A percentile compares a stretch with the other conserved stretches of the same genome.
phyloP scores from a whole-genome alignment of 2,888 invertebrate genomes.

The Sisyra nigra region DNA sequence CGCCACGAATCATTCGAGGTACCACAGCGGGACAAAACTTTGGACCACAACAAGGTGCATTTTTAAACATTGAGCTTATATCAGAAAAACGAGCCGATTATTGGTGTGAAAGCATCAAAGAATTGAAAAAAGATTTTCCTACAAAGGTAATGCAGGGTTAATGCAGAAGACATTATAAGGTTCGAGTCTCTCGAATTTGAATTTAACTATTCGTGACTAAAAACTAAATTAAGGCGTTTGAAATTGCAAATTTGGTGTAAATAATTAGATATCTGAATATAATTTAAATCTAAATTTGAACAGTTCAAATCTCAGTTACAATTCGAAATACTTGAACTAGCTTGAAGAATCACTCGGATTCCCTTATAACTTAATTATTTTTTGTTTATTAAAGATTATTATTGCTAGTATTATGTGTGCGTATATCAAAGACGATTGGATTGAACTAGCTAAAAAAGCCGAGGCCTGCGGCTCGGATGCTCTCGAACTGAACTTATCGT shows the following conservation, averaged over 20 bases:
- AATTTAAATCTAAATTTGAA: no score
- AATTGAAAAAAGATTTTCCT: conserved; percentile 86
- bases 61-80: conserved; percentile 94
- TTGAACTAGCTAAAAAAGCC: conserved; percentile 55
- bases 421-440: conserved; percentile 80
- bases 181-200: no score
- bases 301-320: no score
- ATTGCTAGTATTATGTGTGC: conserved; percentile 95
- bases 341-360: no score
- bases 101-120: conserved; percentile 78
- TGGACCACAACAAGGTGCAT: conserved; percentile 93
- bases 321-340: no score
- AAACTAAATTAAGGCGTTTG: no score
- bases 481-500: conserved; percentile 88
- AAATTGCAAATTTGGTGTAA: no score
- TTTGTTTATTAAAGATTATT: conserved; percentile 40
- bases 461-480: conserved; percentile 83
- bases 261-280: no score
- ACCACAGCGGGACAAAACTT: conserved; percentile 80
- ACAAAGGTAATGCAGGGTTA: conserved; percentile 40
- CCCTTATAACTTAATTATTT: no score
- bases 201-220: no score
- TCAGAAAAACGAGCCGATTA: conserved; percentile 91
- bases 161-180: no score
- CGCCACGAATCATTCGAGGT: conserved; percentile 90